Evolutionary conservation across 2,888 invertebrate genomes (phyloP), one percentile per base, ranked within the genome.

Genomic region (Dioctria linearis): DNA sequence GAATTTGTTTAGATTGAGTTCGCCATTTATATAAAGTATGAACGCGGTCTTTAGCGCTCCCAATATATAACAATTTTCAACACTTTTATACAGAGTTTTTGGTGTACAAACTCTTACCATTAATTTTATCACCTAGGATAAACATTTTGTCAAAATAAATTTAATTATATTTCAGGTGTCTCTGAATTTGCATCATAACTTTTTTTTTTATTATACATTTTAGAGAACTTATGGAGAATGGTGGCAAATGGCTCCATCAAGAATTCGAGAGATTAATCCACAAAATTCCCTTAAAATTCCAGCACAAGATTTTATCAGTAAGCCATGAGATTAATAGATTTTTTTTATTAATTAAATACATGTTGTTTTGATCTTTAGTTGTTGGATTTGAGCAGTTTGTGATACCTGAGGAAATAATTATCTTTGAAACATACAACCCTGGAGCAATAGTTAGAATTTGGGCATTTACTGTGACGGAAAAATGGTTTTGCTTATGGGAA

Each of bases 361-460:
- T 1, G 0, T 25, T 40, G 40, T 79, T 49, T 80, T 76, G 63
- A 25, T 25, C 25, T 83, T 80, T 83, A 87, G 89, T 89, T 71
- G 83, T 89, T 9, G 85, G 85, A 79, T 89, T 88, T 80, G 89
- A 89, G 83, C 86, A 88, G 81, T 88, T 86, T 82, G 87, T 89
- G 3, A 85, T 88, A 82, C 89, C 89, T 0, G 86, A 87, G 9
- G 86, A 87, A 81, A 91, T 96, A 79, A 92, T 92, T 2, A 91
- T 96, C 82, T 96, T 94, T 87, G 96, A 96, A 89, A 95, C 95
- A 0, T 96, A 94, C 85, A 95, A 96, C 88, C 96, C 96, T 0
- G 96, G 96, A 40, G 94, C 95, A 3, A 91, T 96, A 51, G 93
- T 96, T 25, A 91, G 95, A 82, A 93, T 96, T 81, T 96, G 95